Evolutionary conservation across 2,113 vertebrate genomes (phyloP).

Genomic region (Marcusenius ussheri): DNA sequence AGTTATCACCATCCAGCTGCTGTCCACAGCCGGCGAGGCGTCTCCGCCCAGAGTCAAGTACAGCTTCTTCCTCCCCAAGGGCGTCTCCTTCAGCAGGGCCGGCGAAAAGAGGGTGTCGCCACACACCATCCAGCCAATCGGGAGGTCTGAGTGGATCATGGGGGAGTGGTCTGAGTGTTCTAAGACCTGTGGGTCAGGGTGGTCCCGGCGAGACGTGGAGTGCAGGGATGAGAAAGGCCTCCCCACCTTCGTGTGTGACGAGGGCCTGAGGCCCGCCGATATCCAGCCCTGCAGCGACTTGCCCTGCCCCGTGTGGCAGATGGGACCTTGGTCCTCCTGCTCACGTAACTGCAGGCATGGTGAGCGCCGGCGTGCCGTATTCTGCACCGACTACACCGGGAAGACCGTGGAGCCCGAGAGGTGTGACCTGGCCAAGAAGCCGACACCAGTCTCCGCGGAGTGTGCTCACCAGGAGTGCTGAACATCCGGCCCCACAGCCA

Average conservation of each 20-base stretch:
- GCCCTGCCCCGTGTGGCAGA: conserved; percentile 78
- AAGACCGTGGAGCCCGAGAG: conserved; percentile 58
- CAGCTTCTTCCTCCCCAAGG: conserved; percentile 82
- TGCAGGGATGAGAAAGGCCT: conserved; percentile 69
- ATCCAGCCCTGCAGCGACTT: conserved; percentile 74
- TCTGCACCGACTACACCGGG: conserved; percentile 69
- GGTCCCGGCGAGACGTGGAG: conserved; percentile 82
- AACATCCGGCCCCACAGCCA: conserved; percentile 23
- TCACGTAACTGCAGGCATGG: conserved; percentile 71
- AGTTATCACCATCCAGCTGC: conserved; percentile 75
- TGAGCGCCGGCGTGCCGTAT: conserved; percentile 56
- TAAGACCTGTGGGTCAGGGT: conserved; percentile 79
- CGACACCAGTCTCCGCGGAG: conserved; percentile 40
- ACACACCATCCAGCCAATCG: conserved; percentile 69
- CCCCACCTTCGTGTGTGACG: conserved; percentile 65
- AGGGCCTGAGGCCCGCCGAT: conserved; percentile 72
- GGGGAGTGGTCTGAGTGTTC: conserved; percentile 91
- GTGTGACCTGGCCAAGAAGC: conserved; percentile 58
- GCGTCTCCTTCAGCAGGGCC: conserved; percentile 65
- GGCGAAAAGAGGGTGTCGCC: conserved; percentile 62
- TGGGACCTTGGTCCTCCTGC: conserved; percentile 71
- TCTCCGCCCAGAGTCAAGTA: conserved; percentile 81
- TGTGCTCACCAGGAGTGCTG: conserved; percentile 68
- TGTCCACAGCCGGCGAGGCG: conserved; percentile 68
- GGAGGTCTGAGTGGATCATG: conserved; percentile 72